Evolutionary conservation across 2,113 vertebrate species (phyloP), one percentile per base, ranked within the genome.

Genomic region (Archocentrus centrarchus): DNA sequence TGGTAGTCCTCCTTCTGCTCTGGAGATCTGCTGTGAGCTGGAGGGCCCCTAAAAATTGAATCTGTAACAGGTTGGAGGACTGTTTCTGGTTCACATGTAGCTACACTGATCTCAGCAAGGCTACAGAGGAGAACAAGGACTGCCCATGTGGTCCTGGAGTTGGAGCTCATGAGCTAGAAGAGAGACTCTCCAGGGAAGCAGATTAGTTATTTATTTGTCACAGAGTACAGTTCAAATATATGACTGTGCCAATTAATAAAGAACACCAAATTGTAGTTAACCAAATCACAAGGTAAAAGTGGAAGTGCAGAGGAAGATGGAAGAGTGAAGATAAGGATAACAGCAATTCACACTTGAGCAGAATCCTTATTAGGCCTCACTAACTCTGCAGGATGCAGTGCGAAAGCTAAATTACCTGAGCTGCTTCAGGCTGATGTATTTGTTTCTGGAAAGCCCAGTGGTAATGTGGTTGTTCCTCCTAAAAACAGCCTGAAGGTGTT

Each of bases 201-300:
- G 32, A 53, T 73, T n/a, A 53, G 27, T 53, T 32, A 53, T 3
- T 53, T 73, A 53, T 73, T 53, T 73, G 47, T 32, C 13, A 53
- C 10, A 1, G n/a, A 27, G 66, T 53, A 73, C 24, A 32, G 24
- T 53, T 32, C 17, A 73, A 32, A 73, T 8, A 17, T 32, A n/a
- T 32, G 47, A 73, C 68, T 53, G 6, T 50, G 39, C 37, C 50
- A 18, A 41, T 53, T 24, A 53, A 30, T 53, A 70, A 75, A 59
- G 5, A 75, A 63, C 1, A 13, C 22, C 27, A 57, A 35, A 47
- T 24, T 18, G 32, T 58, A 20, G 59, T 47, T 60, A 68, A 14
- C 58, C 44, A 83, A 77, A 83, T 57, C 3, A 83, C 37, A 44
- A 41, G 64, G 79, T 81, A 35, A 57, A 17, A 59, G 41, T 50